Conservation (phyloP, 2,113 vertebrate species). For the Proterorhinus semilunaris region DNA sequence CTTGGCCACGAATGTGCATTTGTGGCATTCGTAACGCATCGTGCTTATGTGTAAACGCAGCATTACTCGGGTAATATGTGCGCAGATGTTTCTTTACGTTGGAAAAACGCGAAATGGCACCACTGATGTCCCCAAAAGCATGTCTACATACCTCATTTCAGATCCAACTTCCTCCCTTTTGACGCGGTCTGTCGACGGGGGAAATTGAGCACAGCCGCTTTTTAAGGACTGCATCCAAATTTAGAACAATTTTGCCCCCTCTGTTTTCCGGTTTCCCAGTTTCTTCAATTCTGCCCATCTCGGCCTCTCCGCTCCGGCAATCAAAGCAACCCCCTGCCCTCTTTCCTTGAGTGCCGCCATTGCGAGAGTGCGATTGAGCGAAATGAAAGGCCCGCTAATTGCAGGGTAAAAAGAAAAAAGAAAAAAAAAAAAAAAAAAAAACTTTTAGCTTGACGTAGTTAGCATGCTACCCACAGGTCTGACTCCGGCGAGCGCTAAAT, state of each 20-base stretch:
- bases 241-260: neutral
- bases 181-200: too few relatives aligned
- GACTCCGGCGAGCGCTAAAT: neutral
- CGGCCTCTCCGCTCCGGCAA: neutral
- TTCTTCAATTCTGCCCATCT: neutral
- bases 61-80: too few relatives aligned
- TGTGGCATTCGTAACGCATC: too few relatives aligned
- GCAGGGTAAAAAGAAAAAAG: neutral
- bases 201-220: too few relatives aligned
- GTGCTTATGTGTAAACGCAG: too few relatives aligned
- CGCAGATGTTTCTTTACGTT: too few relatives aligned
- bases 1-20: too few relatives aligned
- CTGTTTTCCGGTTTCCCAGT: neutral
- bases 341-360: conserved; percentile 5
- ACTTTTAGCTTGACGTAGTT: neutral
- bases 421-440: neutral
- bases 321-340: neutral
- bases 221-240: neutral
- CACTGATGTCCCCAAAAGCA: too few relatives aligned
- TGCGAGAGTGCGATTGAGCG: neutral
- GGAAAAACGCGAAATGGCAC: too few relatives aligned
- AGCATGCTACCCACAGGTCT: conserved; percentile 6
- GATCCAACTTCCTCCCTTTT: too few relatives aligned
- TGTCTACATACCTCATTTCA: too few relatives aligned
- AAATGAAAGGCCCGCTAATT: conserved; percentile 8